phyloP scores from a whole-genome alignment of 2,113 vertebrate species.

The Meleagris gallopavo region DNA sequence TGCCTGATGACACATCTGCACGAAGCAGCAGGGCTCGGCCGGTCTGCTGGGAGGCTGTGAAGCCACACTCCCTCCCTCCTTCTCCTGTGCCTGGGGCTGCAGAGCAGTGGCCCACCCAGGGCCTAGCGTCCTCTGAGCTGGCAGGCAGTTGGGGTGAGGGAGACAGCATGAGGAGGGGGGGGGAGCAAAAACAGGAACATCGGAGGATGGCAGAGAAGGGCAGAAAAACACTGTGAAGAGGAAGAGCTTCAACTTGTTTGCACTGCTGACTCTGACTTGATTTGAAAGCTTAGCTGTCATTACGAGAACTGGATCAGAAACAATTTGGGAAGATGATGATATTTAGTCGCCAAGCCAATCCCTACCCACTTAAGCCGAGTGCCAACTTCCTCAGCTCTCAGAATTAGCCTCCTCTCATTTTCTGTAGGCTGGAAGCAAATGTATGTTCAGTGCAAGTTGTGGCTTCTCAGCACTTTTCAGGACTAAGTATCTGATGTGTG shows the following conservation, averaged over 20 bases:
- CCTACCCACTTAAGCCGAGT: not conserved
- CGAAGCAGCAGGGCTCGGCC: not conserved
- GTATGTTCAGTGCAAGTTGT: not conserved
- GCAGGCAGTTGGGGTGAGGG: rapidly evolving
- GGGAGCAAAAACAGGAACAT: not conserved
- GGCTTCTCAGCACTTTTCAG: constrained; percentile 42
- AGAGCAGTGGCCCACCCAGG: not conserved
- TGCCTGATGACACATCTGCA: rapidly evolving
- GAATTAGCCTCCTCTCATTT: constrained; percentile 58
- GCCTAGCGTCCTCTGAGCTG: not conserved
- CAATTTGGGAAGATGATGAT: constrained; percentile 56
- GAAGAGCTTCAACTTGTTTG: not conserved
- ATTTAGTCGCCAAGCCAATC: constrained; percentile 63
- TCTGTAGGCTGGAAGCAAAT: constrained; percentile 50
- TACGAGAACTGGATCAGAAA: constrained; percentile 65
- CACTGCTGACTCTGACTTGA: constrained; percentile 34
- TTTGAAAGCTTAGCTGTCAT: constrained; percentile 65
- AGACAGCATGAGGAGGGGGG: not conserved
- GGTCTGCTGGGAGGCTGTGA: not conserved
- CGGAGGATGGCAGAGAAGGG: not conserved
- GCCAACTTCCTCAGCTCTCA: constrained; percentile 49
- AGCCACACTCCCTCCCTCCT: not conserved
- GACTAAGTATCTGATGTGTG: not conserved
- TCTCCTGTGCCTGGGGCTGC: not conserved
- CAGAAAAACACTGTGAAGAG: constrained; percentile 13